phyloP scores from a whole-genome alignment of 1,140 invertebrate species.

The Antheraea pernyi region DNA sequence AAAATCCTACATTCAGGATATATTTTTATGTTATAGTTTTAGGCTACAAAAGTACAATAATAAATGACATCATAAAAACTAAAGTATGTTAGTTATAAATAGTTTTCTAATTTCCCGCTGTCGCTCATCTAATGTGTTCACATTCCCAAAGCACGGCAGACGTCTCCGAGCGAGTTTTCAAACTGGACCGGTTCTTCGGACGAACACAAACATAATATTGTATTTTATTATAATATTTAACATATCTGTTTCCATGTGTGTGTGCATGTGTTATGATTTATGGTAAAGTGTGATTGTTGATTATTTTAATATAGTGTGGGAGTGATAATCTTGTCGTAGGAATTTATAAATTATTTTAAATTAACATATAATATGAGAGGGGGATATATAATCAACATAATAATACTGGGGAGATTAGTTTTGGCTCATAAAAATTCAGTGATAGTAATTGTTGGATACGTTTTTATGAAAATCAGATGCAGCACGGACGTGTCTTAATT shows the following conservation, averaged over 20 bases:
- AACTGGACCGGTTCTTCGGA: conserved; percentile 36
- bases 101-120: conserved; percentile 1
- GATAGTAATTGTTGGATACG: not conserved
- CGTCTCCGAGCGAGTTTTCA: conserved; percentile 33
- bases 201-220: conserved; percentile 12
- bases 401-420: not conserved
- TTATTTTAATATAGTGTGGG: conserved; percentile 12
- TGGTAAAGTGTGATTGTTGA: conserved; percentile 21
- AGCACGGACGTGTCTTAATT: not conserved
- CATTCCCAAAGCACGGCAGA: conserved; percentile 32
- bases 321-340: conserved; percentile 9
- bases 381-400: not conserved
- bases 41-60: too few relatives aligned
- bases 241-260: conserved; percentile 5
- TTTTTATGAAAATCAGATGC: not conserved
- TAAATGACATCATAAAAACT: not conserved
- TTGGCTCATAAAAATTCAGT: conserved; percentile 1
- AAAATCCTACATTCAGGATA: too few relatives aligned
- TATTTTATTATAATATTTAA: conserved; percentile 17
- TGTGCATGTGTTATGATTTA: conserved; percentile 23
- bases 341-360: conserved; percentile 9
- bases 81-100: too few relatives aligned
- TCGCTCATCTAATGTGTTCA: conserved; percentile 9
- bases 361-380: conserved; percentile 5
- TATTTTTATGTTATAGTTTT: too few relatives aligned